Conservation (phyloP, 2,797 vertebrate species). For the Peromyscus aztecus region DNA sequence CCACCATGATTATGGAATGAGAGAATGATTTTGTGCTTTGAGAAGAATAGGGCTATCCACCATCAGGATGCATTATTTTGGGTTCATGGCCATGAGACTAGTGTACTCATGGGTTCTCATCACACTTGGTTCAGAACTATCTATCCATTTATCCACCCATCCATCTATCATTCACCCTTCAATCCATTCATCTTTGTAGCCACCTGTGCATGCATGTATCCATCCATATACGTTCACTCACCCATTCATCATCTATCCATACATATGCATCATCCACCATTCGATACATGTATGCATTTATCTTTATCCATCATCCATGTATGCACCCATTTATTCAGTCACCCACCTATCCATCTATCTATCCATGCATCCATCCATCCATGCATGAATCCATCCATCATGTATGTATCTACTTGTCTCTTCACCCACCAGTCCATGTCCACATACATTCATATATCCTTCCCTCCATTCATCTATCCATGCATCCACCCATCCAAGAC, state of each 20-base stretch:
- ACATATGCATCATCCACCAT: background rate
- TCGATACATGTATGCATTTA: background rate
- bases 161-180: background rate
- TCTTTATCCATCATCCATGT: background rate
- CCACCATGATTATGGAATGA: background rate
- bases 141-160: background rate
- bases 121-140: background rate
- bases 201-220: background rate
- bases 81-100: background rate
- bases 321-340: background rate
- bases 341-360: background rate
- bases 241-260: background rate
- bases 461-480: background rate
- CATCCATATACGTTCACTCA: too few species aligned
- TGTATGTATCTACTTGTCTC: background rate
- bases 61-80: background rate
- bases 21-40: background rate
- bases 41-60: background rate
- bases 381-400: background rate
- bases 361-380: background rate
- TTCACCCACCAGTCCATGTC: background rate
- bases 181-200: background rate
- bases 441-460: background rate
- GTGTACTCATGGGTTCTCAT: background rate
- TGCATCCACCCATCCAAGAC: background rate